Evolutionary conservation across 2,113 vertebrate genomes (phyloP), one percentile per base, ranked within the genome.

Genomic region (Pungitius pungitius): DNA sequence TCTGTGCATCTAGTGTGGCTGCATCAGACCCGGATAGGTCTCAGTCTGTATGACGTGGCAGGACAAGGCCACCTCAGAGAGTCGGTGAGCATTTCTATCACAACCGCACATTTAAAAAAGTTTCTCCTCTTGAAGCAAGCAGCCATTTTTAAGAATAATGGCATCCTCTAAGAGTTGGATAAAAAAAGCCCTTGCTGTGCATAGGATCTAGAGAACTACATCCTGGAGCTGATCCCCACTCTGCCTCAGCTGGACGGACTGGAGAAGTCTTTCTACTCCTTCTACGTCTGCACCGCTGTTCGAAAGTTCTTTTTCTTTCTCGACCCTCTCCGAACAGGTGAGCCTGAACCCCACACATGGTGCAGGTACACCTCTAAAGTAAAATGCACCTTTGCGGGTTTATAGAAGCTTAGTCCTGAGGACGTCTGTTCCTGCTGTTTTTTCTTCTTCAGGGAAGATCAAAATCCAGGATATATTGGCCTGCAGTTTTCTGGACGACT

Each of bases 381-480:
- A 12, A 24, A 58, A 59, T 49, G 10, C 20, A 4, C 18, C 45
- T 9, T 42, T 3, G 45, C 2, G 12, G 20, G 12, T 22, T 49
- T 6, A 17, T 17, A 11, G 35, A 22, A 35, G 30, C 17, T 6
- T 1, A 30, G n/a, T 40, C 33, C 2, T 62, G 22, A n/a, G 7
- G 22, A 0, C 37, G 6, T 62, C 15, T 37, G 24, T 56, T 8
- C 24, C 8, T 63, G 33, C 1, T 54, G 13, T 17, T 40, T 43
- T 64, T 40, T 52, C 61, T 82, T 66, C n/a, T 92, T 57, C 84
- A 99, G 97, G 97, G 55, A 99, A 98, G 87, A 99, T 99, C 92
- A 99, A 99, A 93, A 99, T 99, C 90, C 98, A 99, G 90, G 98
- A 99, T 92, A 99, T 99, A 87, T 90, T 99, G 91, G 96, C 98